A percentile compares a stretch with the other conserved stretches of the same genome.
Evolutionary conservation across 2,888 invertebrate species (phyloP).

Genomic region (Empis livida): DNA sequence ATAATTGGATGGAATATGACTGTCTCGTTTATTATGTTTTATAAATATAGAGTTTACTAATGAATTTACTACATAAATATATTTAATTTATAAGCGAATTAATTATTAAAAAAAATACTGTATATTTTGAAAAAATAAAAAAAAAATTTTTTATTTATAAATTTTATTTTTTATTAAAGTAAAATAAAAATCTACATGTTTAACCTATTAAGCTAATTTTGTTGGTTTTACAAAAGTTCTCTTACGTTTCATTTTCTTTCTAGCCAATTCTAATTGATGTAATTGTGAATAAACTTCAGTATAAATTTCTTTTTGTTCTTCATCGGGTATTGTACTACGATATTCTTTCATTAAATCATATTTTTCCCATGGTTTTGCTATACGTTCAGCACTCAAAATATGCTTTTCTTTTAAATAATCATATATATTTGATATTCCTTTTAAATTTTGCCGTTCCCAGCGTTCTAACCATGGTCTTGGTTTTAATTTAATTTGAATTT

Average conservation of each 20-base stretch:
- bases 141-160: no score
- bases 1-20: slow-evolving; percentile 75
- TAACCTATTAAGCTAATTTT: slow-evolving; percentile 35
- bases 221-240: slow-evolving; percentile 47
- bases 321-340: slow-evolving; percentile 74
- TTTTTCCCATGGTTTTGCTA: slow-evolving; percentile 69
- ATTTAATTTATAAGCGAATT: background rate
- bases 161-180: background rate
- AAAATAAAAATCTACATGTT: background rate
- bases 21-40: slow-evolving; percentile 67
- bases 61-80: background rate
- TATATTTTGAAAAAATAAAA: no score
- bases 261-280: slow-evolving; percentile 53
- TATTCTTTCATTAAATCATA: slow-evolving; percentile 91
- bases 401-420: slow-evolving; percentile 42
- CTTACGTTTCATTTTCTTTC: slow-evolving; percentile 48
- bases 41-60: slow-evolving; percentile 64
- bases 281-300: slow-evolving; percentile 67
- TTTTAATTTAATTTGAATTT: slow-evolving; percentile 56
- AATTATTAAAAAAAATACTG: slow-evolving; percentile 13
- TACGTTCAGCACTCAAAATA: slow-evolving; percentile 40
- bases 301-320: slow-evolving; percentile 78
- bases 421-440: slow-evolving; percentile 55
- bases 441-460: slow-evolving; percentile 70
- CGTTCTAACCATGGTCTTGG: slow-evolving; percentile 81